phyloP scores from a whole-genome alignment of 2,113 vertebrate species.

The Mandrillus leucophaeus region DNA sequence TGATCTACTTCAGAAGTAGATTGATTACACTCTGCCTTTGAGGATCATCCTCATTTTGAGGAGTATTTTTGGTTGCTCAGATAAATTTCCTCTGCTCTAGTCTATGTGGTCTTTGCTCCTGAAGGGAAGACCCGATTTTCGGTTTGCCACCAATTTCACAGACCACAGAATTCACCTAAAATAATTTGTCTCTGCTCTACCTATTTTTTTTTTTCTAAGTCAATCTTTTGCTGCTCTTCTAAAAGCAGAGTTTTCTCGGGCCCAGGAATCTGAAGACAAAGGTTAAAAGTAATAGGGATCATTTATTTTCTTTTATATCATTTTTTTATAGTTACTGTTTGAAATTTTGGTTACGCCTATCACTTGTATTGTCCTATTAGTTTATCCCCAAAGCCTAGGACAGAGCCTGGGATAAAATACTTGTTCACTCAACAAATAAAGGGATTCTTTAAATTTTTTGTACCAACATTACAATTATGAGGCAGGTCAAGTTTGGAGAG shows the following conservation, averaged over 20 bases:
- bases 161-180: background rate
- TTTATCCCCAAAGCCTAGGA: background rate
- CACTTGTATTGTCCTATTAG: background rate
- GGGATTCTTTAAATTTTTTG: background rate
- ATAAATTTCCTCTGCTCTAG: fast-evolving
- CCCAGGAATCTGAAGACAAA: background rate
- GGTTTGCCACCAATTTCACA: background rate
- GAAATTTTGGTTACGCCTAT: background rate
- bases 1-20: background rate
- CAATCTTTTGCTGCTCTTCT: background rate
- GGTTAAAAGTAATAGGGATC: background rate
- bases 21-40: background rate
- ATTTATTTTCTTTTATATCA: background rate
- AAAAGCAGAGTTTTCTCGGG: background rate
- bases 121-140: background rate
- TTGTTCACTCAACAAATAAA: background rate
- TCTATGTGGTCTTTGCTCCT: background rate
- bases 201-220: background rate
- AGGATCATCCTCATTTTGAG: background rate
- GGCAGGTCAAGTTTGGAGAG: background rate
- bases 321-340: background rate
- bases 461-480: background rate
- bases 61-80: background rate
- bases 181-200: background rate
- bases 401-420: background rate